These are phyloP conservation scores for Apostichopus leukothele DNA, from an alignment of 53 echinoderm and acorn worm species.

Conservation along the genomic window DNA sequence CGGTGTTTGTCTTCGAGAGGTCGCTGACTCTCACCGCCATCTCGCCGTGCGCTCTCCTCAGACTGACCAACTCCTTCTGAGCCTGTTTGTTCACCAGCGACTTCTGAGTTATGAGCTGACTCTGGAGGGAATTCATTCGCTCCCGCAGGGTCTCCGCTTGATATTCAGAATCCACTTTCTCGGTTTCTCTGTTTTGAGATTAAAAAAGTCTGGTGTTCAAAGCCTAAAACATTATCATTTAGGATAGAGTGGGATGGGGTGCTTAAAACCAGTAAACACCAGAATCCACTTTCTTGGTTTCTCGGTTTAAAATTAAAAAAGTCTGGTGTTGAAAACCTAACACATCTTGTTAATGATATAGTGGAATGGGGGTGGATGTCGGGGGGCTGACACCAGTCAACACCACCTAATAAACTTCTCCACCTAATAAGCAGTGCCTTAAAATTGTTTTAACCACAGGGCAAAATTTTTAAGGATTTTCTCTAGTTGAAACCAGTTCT, in stretches of 20 bases:
- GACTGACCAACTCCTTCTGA: constrained; percentile 64
- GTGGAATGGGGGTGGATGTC: background rate
- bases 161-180: constrained; percentile 48
- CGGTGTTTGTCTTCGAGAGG: constrained; percentile 57
- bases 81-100: constrained; percentile 60
- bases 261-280: too few species aligned
- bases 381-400: background rate
- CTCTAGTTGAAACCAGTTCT: too few species aligned
- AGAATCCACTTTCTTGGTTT: too few species aligned
- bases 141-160: constrained; percentile 53
- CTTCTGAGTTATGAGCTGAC: constrained; percentile 41
- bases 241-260: too few species aligned
- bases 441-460: too few species aligned
- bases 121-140: constrained; percentile 57
- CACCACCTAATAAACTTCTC: too few species aligned
- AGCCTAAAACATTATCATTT: too few species aligned
- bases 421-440: too few species aligned
- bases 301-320: too few species aligned
- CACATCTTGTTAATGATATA: background rate
- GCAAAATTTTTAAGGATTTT: too few species aligned
- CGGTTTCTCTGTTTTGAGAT: constrained; percentile 53
- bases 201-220: too few species aligned
- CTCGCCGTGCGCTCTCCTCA: constrained; percentile 56
- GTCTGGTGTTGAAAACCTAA: too few species aligned
- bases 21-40: constrained; percentile 52